Conservation (phyloP, 2,888 invertebrate species). For the Eudemis profundana region DNA sequence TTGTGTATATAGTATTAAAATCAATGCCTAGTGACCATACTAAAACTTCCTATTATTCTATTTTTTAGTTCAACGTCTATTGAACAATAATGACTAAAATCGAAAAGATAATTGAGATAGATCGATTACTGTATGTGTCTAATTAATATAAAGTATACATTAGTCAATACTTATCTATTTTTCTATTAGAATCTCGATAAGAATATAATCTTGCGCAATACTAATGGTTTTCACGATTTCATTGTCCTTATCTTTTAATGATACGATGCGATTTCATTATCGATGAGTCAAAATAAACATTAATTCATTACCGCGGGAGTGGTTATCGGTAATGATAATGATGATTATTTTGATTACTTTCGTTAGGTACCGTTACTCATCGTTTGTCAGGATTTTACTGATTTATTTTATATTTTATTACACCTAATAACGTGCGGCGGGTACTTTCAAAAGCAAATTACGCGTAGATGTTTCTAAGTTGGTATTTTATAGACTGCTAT, state of each 20-base stretch:
- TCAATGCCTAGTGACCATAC: too few species aligned
- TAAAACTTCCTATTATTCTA: too few species aligned
- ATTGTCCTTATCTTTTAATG: slow-evolving; percentile 16
- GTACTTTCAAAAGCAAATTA: too few species aligned
- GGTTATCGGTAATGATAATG: slow-evolving; percentile 27
- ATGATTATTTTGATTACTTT: slow-evolving; percentile 13
- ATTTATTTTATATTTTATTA: background rate
- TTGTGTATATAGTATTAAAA: too few species aligned
- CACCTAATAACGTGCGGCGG: too few species aligned
- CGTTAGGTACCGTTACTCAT: slow-evolving; percentile 6
- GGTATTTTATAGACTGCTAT: too few species aligned
- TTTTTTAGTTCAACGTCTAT: too few species aligned
- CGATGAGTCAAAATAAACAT: slow-evolving; percentile 37
- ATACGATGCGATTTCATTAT: slow-evolving; percentile 8
- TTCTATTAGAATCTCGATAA: slow-evolving; percentile 4
- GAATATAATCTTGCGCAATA: slow-evolving; percentile 18
- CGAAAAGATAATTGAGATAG: too few species aligned
- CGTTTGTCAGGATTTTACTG: slow-evolving; percentile 11
- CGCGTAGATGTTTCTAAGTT: too few species aligned
- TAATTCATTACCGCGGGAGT: slow-evolving; percentile 21
- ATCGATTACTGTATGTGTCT: too few species aligned
- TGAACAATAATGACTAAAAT: too few species aligned
- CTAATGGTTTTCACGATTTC: slow-evolving; percentile 20
- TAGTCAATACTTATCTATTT: slow-evolving; percentile 5
- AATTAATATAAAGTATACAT: background rate